phyloP scores from a whole-genome alignment of 2,797 vertebrate species.

The Sebastes matsubarae region DNA sequence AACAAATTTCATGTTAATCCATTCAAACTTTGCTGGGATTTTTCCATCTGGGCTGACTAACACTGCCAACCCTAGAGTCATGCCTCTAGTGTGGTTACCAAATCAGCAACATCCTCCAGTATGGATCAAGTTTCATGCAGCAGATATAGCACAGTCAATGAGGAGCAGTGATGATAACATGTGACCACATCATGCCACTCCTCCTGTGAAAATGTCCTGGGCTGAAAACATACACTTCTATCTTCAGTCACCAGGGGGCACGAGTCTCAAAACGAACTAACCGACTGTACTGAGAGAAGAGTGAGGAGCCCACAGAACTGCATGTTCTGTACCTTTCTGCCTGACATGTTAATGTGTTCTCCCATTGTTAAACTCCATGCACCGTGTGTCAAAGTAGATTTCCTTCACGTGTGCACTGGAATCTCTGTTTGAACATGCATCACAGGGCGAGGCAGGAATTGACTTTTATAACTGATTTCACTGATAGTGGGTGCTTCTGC shows the following conservation, averaged over 20 bases:
- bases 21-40: not conserved
- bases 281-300: fast-evolving
- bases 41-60: not conserved
- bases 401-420: not conserved
- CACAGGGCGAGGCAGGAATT: conserved; percentile 8
- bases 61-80: not conserved
- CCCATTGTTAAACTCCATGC: conserved; percentile 2
- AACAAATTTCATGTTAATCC: not conserved
- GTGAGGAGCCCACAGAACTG: not conserved
- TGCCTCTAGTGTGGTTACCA: not conserved
- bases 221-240: not conserved
- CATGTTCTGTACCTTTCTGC: not conserved
- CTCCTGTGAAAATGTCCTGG: not conserved
- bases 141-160: not conserved
- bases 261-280: conserved; percentile 13
- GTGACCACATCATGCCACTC: not conserved
- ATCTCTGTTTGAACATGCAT: conserved; percentile 27
- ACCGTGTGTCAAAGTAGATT: not conserved
- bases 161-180: not conserved
- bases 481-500: conserved; percentile 12
- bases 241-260: conserved; percentile 50
- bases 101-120: not conserved
- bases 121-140: not conserved
- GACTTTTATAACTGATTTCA: conserved; percentile 32
- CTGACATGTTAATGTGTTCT: not conserved